These are phyloP conservation scores for Actenoides hombroni DNA, from an alignment of 2,113 vertebrate species.

Conservation along the genomic window DNA sequence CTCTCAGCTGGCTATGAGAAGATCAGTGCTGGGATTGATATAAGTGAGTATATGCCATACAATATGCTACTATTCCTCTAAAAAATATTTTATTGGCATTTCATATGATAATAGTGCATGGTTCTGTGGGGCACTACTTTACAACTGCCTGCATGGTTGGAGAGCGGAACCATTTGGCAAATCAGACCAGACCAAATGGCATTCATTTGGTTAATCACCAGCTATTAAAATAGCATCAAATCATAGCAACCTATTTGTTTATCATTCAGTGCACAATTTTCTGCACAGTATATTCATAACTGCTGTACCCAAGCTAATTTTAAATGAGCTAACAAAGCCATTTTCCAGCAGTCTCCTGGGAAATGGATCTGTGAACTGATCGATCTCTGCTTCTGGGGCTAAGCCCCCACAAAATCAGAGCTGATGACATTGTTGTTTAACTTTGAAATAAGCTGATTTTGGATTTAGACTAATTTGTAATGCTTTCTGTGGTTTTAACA, in stretches of 20 bases:
- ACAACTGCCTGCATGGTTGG: not conserved
- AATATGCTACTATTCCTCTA: not conserved
- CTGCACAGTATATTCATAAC: constrained; percentile 72
- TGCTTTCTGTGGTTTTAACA: not conserved
- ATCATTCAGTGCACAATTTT: constrained; percentile 72
- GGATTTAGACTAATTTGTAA: constrained; percentile 28
- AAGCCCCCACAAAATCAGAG: constrained; percentile 58
- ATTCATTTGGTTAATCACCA: constrained; percentile 61
- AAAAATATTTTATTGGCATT: not conserved
- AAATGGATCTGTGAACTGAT: constrained; percentile 65
- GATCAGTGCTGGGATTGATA: constrained; percentile 67
- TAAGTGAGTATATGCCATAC: constrained; percentile 53
- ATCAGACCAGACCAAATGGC: constrained; percentile 48
- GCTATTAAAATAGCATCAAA: constrained; percentile 66
- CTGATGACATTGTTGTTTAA: constrained; percentile 33
- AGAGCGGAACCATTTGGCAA: constrained; percentile 43
- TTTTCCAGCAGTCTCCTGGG: constrained; percentile 61
- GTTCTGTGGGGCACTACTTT: not conserved
- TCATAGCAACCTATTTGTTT: constrained; percentile 66
- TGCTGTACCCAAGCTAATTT: constrained; percentile 77
- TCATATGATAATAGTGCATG: not conserved
- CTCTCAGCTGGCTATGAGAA: constrained; percentile 72
- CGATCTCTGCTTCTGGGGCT: constrained; percentile 66
- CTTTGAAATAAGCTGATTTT: constrained; percentile 59
- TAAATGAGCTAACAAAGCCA: constrained; percentile 69